Conservation (phyloP, 1,140 invertebrate species). For the Leucophenga varia region DNA sequence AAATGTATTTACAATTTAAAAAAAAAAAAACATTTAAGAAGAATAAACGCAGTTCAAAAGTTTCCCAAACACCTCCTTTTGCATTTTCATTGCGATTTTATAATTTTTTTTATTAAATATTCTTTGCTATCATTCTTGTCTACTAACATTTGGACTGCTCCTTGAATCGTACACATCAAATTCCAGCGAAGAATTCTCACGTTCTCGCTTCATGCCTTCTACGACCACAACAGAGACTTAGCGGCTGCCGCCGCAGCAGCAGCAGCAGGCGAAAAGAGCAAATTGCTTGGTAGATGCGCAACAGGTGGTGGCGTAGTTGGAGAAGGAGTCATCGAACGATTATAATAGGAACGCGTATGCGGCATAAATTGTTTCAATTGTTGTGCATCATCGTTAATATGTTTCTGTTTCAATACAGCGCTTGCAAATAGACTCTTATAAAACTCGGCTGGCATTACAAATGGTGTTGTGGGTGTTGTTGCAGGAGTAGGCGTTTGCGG, state of each 20-base stretch:
- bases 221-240: slow-evolving; percentile 25
- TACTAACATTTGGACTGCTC: too few relatives aligned
- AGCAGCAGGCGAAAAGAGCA: slow-evolving; percentile 39
- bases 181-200: too few relatives aligned
- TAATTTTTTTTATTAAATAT: too few relatives aligned
- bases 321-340: too few relatives aligned
- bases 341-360: too few relatives aligned
- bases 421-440: slow-evolving; percentile 76
- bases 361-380: background rate
- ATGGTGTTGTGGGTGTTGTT: slow-evolving; percentile 53
- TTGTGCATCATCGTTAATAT: slow-evolving; percentile 8
- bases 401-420: slow-evolving; percentile 61
- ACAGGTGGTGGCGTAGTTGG: slow-evolving; percentile 8
- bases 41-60: too few relatives aligned
- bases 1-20: too few relatives aligned
- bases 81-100: too few relatives aligned
- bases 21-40: too few relatives aligned
- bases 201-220: slow-evolving; percentile 25
- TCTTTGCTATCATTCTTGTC: too few relatives aligned
- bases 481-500: slow-evolving; percentile 13
- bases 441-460: slow-evolving; percentile 72
- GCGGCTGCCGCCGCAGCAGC: slow-evolving; percentile 18
- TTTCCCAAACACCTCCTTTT: too few relatives aligned
- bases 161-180: too few relatives aligned
- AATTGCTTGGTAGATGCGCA: slow-evolving; percentile 40